A percentile compares a stretch with the other conserved stretches of the same genome.
Conservation (phyloP, 2,888 invertebrate species). For the Eupithecia insigniata region DNA sequence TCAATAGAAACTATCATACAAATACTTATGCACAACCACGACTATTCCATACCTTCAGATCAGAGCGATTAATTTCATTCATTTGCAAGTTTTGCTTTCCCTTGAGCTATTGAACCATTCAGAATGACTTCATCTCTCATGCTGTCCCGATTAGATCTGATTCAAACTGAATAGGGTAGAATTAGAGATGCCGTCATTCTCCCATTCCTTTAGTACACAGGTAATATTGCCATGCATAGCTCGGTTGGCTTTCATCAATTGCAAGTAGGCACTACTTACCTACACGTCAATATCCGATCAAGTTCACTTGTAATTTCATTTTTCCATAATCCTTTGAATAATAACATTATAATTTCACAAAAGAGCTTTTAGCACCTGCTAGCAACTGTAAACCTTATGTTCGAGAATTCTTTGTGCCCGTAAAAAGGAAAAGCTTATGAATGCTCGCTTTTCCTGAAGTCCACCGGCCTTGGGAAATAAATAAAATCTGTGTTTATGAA, state of each 20-base stretch:
- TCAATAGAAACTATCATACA: not conserved
- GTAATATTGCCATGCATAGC: too few relatives aligned
- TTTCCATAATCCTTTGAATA: slow-evolving; percentile 61
- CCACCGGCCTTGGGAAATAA: slow-evolving; percentile 47
- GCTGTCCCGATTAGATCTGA: too few relatives aligned
- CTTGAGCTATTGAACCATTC: not conserved
- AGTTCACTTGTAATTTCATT: slow-evolving; percentile 35
- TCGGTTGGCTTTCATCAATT: too few relatives aligned
- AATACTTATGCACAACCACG: not conserved
- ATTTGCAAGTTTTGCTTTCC: not conserved
- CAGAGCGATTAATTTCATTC: not conserved
- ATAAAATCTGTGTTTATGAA: slow-evolving; percentile 52
- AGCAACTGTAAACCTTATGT: slow-evolving; percentile 61
- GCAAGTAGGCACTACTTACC: too few relatives aligned
- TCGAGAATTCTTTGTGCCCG: slow-evolving; percentile 61
- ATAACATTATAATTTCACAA: slow-evolving; percentile 63
- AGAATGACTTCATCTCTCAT: too few relatives aligned
- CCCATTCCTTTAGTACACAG: too few relatives aligned
- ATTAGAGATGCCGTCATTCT: too few relatives aligned
- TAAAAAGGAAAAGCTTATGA: slow-evolving; percentile 62
- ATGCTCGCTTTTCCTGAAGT: slow-evolving; percentile 57
- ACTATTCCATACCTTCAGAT: not conserved
- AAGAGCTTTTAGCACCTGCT: slow-evolving; percentile 64
- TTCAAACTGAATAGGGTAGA: too few relatives aligned
- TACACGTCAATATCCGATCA: not conserved